Conservation (phyloP, 2,797 vertebrate species). For the Xyrichtys novacula region DNA sequence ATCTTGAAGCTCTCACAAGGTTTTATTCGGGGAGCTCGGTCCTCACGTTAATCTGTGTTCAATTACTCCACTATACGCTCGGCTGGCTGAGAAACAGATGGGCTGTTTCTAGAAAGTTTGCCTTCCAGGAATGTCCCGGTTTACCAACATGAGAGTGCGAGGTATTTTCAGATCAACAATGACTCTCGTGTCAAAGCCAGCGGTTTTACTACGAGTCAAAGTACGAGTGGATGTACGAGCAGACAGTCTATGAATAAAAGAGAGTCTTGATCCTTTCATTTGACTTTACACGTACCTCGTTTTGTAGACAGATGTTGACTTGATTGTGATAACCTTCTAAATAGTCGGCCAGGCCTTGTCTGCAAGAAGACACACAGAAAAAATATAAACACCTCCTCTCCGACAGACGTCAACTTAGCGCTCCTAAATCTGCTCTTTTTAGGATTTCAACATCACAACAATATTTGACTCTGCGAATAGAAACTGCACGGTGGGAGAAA, state of each 20-base stretch:
- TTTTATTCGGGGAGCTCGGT: not conserved
- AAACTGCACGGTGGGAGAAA: too few species aligned
- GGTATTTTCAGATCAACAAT: not conserved
- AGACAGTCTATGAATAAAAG: too few species aligned
- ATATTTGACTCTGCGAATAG: too few species aligned
- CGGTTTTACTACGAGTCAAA: too few species aligned
- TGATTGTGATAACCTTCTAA: constrained; percentile 92
- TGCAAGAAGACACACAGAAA: constrained; percentile 73
- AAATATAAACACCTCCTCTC: too few species aligned
- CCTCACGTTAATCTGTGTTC: constrained; percentile 24
- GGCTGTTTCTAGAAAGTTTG: constrained; percentile 49
- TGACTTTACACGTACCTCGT: constrained; percentile 84
- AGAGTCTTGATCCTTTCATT: not conserved
- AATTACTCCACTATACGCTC: constrained; percentile 34
- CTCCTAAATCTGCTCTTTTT: too few species aligned
- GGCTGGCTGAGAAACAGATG: constrained; percentile 41
- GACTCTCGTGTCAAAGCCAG: too few species aligned
- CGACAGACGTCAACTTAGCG: too few species aligned
- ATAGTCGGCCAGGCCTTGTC: constrained; percentile 90
- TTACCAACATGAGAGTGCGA: not conserved
- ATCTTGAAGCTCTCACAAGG: constrained; percentile 16
- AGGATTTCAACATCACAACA: too few species aligned
- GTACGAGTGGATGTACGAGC: too few species aligned
- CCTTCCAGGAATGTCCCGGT: constrained; percentile 42
- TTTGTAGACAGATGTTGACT: constrained; percentile 89